Evolutionary conservation across 2,113 vertebrate species (phyloP).

Genomic region (Python bivittatus): DNA sequence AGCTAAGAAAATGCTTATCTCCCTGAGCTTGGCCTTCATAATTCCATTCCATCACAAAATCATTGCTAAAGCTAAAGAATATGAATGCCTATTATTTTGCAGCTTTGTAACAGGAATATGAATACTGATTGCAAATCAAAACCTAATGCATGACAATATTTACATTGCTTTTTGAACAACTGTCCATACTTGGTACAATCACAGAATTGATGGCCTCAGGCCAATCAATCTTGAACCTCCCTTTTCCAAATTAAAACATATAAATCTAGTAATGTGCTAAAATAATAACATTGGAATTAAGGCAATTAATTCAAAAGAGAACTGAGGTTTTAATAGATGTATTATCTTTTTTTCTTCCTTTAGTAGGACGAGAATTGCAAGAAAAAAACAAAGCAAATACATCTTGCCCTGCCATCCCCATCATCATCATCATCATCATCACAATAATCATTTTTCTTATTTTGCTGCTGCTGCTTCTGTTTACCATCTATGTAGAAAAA

Average conservation of each 20-base stretch:
- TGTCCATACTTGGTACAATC: background rate
- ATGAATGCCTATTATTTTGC: background rate
- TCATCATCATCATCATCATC: background rate
- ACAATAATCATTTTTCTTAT: background rate
- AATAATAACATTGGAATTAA: background rate
- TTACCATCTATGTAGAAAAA: constrained; percentile 37
- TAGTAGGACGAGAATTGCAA: background rate
- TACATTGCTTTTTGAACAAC: background rate
- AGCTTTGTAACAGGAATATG: background rate
- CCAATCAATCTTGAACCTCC: background rate
- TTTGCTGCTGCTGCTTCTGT: background rate
- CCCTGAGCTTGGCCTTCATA: too few relatives aligned
- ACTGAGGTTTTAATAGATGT: constrained; percentile 42
- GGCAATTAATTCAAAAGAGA: background rate
- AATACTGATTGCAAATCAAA: background rate
- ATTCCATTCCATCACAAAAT: too few relatives aligned
- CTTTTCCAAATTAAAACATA: background rate
- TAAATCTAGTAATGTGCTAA: background rate
- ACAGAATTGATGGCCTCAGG: background rate
- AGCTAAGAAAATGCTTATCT: too few relatives aligned
- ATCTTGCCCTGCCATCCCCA: constrained; percentile 4
- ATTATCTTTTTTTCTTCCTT: constrained; percentile 25
- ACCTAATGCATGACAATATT: background rate
- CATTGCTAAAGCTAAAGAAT: background rate
- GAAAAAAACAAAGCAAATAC: constrained; percentile 8